These are phyloP conservation scores for Margarornis squamiger DNA, from an alignment of 2,797 vertebrate genomes.

Conservation along the genomic window DNA sequence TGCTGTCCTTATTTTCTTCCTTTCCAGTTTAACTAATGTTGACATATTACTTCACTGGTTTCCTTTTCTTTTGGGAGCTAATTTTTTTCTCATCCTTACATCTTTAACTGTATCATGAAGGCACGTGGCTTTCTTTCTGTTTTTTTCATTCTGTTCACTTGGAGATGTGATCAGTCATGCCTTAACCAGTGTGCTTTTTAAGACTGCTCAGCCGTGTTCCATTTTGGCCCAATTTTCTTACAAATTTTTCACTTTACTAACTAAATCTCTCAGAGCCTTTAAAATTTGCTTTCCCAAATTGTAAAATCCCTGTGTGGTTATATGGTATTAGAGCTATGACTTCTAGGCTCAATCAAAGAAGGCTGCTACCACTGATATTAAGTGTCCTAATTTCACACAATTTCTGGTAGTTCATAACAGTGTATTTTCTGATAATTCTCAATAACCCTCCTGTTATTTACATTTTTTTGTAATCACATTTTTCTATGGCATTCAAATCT, in stretches of 20 bases:
- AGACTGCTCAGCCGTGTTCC: neutral
- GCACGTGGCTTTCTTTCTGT: neutral
- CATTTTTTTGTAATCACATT: neutral
- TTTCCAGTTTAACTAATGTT: neutral
- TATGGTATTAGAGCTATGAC: neutral
- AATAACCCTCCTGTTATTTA: neutral
- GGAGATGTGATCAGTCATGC: slow-evolving; percentile 26
- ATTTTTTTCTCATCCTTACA: neutral
- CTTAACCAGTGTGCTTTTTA: slow-evolving; percentile 6
- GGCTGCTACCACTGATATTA: neutral
- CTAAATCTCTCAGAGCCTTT: neutral
- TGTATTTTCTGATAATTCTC: neutral
- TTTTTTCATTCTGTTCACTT: slow-evolving; percentile 26
- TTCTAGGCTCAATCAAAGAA: neutral
- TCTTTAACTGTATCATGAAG: neutral
- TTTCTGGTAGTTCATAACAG: neutral
- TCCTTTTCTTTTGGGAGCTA: neutral
- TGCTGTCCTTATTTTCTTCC: neutral
- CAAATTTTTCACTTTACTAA: neutral
- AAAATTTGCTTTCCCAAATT: neutral
- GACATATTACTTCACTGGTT: neutral
- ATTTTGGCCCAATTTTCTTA: neutral
- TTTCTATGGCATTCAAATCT: neutral
- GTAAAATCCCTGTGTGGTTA: neutral
- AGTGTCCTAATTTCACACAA: neutral